Conservation (phyloP, 2,888 invertebrate species). For the Harmothoe impar region DNA sequence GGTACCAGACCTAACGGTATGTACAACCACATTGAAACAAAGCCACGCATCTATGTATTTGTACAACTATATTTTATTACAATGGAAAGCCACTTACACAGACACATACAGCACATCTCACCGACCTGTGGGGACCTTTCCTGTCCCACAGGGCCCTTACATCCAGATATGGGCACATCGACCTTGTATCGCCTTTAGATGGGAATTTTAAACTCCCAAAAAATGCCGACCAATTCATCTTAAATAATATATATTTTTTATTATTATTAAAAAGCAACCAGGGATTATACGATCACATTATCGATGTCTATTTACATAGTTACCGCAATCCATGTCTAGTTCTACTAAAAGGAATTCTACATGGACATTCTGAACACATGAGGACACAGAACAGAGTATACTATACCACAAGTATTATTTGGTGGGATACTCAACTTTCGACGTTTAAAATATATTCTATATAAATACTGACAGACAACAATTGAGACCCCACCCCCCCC, state of each 20-base stretch:
- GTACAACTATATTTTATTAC: constrained; percentile 60
- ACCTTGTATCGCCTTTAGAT: neutral
- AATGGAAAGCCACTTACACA: constrained; percentile 52
- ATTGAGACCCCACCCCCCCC: neutral
- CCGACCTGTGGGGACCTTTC: neutral
- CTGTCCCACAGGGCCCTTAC: neutral
- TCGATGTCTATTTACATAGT: constrained; percentile 11
- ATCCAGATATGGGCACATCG: neutral
- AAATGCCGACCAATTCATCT: neutral
- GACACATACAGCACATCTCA: constrained; percentile 34
- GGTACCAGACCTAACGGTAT: too few species aligned
- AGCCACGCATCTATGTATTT: neutral
- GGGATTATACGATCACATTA: neutral
- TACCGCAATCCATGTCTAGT: neutral
- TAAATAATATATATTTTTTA: neutral
- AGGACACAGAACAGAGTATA: neutral
- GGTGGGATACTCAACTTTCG: neutral
- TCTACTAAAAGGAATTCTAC: neutral
- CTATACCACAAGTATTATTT: neutral
- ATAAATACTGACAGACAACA: constrained; percentile 2
- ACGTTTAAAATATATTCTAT: neutral
- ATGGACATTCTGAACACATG: neutral
- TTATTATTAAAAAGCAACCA: neutral
- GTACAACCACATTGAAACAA: too few species aligned
- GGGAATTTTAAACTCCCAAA: neutral